A percentile compares a stretch with the other conserved stretches of the same genome.
Conservation (phyloP, 2,888 invertebrate genomes). For the Amiota mariae region DNA sequence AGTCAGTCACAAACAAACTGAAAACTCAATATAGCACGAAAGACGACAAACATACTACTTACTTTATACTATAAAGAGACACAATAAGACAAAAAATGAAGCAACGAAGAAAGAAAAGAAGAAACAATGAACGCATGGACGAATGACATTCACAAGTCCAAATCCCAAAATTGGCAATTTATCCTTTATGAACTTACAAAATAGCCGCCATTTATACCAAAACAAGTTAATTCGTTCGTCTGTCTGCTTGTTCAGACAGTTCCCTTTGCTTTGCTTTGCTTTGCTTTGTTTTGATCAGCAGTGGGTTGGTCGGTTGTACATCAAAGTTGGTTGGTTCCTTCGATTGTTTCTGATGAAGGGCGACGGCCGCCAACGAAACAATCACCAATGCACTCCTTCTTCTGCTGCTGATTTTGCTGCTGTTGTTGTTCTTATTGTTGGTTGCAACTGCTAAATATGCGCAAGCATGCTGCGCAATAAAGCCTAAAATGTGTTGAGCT, state of each 20-base stretch:
- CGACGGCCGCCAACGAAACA: conserved; percentile 61
- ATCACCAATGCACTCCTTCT: conserved; percentile 42
- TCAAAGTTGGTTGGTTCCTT: conserved; percentile 15
- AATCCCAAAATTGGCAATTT: conserved; percentile 70
- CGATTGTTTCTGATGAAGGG: conserved; percentile 61
- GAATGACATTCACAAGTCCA: conserved; percentile 60
- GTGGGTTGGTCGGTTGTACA: conserved; percentile 18
- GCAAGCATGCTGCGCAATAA: conserved; percentile 61
- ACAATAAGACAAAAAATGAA: neutral
- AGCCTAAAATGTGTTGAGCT: conserved; percentile 62
- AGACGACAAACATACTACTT: conserved; percentile 30
- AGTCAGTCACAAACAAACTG: conserved; percentile 54
- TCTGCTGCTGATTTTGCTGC: conserved; percentile 4
- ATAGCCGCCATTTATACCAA: conserved; percentile 71
- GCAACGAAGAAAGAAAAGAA: neutral
- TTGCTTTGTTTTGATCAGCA: no score
- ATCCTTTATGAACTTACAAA: conserved; percentile 71
- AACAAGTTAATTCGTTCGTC: conserved; percentile 68
- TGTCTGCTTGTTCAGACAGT: neutral
- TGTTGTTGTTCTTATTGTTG: neutral
- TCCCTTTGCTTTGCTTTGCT: no score
- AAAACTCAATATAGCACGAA: conserved; percentile 68
- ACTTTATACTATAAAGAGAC: neutral
- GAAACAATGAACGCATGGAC: neutral
- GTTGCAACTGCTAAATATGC: conserved; percentile 42